Percentiles rank a stretch among this genome's conserved stretches.
These are phyloP conservation scores for Onychomys arenicola DNA, from an alignment of 2,797 vertebrate genomes.

Conservation along the genomic window DNA sequence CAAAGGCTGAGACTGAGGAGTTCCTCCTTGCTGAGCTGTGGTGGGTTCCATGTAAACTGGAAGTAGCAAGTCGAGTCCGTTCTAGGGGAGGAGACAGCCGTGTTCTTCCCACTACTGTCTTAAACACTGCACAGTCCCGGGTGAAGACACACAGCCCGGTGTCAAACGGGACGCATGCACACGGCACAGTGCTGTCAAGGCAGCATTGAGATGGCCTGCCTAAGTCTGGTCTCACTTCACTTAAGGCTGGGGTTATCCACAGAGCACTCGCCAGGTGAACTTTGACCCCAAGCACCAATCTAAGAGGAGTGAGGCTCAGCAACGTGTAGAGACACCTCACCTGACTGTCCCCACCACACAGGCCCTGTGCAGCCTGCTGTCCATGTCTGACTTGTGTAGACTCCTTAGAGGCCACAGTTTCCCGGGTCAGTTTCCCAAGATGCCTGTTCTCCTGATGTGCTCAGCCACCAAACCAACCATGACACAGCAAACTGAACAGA, in stretches of 20 bases:
- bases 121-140: not conserved
- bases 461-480: not conserved
- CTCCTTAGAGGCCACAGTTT: accelerated
- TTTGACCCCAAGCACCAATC: no score
- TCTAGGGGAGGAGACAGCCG: not conserved
- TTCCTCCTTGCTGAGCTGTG: not conserved
- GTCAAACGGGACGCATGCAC: not conserved
- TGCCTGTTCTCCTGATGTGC: not conserved
- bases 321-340: not conserved
- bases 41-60: not conserved
- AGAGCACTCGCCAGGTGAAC: not conserved
- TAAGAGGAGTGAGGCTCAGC: not conserved
- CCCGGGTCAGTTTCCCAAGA: not conserved
- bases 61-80: not conserved
- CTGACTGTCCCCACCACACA: not conserved
- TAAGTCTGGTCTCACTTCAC: not conserved
- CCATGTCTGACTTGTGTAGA: not conserved
- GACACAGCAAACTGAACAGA: not conserved
- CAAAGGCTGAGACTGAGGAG: not conserved
- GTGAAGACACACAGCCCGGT: not conserved
- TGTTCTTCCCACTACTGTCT: not conserved
- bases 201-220: not conserved
- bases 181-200: not conserved
- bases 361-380: not conserved
- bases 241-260: not conserved